Evolutionary conservation across 2,797 vertebrate species (phyloP).

Genomic region (Spinibarbus caldwelli): DNA sequence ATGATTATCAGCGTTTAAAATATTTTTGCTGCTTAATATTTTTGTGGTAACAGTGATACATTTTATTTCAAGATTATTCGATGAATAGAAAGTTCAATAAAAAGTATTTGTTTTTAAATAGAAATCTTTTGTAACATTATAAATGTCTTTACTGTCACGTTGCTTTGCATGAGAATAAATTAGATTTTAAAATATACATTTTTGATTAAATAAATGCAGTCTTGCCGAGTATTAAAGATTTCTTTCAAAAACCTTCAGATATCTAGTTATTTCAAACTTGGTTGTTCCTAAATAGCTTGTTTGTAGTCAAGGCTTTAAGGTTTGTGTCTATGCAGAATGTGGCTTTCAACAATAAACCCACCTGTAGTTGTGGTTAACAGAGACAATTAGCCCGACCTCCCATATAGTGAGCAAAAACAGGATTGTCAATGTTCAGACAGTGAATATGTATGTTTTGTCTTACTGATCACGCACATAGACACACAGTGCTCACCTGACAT

Average conservation of each 20-base stretch:
- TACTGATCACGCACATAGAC: background rate
- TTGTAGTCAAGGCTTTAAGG: background rate
- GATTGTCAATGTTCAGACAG: slow-evolving; percentile 8
- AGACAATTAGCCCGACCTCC: background rate
- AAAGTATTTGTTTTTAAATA: too few species aligned
- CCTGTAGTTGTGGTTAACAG: background rate
- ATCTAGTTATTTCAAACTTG: background rate
- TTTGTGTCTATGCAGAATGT: background rate
- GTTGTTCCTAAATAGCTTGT: background rate
- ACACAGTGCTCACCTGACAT: slow-evolving; percentile 22
- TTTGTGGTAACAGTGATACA: too few species aligned
- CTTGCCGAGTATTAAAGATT: too few species aligned
- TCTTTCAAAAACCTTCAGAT: background rate
- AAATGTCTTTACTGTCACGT: background rate
- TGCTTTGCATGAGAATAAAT: too few species aligned
- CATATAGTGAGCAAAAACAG: background rate
- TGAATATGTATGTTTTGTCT: slow-evolving; percentile 32
- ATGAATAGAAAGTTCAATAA: too few species aligned
- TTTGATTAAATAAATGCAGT: too few species aligned
- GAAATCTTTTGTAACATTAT: too few species aligned
- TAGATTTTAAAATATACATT: background rate
- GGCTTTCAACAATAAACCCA: background rate
- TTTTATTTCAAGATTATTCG: too few species aligned
- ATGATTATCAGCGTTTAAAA: background rate
- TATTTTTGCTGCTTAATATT: too few species aligned